A percentile compares a stretch with the other conserved stretches of the same genome.
phyloP scores from a whole-genome alignment of 2,113 vertebrate genomes.

The Antennarius striatus region DNA sequence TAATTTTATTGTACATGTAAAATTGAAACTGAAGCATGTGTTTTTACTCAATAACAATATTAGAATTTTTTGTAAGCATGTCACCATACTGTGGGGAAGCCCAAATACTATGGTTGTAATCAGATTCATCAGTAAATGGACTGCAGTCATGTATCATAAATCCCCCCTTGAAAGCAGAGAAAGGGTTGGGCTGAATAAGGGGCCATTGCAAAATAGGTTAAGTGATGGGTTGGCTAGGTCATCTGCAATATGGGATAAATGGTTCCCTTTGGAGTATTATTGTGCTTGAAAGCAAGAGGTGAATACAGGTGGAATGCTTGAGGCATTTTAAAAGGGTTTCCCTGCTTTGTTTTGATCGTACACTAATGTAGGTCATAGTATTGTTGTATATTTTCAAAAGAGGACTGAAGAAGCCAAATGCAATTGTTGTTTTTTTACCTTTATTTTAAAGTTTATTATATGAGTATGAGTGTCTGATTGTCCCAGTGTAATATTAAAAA shows the following conservation, averaged over 20 bases:
- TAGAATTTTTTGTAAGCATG: not conserved
- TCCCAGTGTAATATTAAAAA: no score
- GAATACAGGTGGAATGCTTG: constrained; percentile 7
- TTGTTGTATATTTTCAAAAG: not conserved
- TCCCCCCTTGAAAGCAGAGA: constrained; percentile 61
- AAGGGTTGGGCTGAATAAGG: constrained; percentile 41
- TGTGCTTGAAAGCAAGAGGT: constrained; percentile 17
- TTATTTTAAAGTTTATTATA: no score
- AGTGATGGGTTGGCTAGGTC: constrained; percentile 68
- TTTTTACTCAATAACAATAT: no score
- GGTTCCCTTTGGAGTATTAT: constrained; percentile 23
- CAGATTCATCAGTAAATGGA: constrained; percentile 61
- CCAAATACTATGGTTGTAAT: constrained; percentile 40
- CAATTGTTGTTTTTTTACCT: no score
- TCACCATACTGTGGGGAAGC: constrained; percentile 7
- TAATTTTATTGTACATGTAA: no score
- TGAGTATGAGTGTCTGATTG: no score
- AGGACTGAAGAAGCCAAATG: no score
- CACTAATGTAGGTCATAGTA: constrained; percentile 45
- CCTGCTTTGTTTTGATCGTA: constrained; percentile 11
- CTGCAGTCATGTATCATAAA: constrained; percentile 60
- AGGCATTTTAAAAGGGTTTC: constrained; percentile 17
- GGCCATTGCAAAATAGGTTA: constrained; percentile 63
- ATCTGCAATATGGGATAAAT: constrained; percentile 48
- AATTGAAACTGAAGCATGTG: no score